A percentile compares a stretch with the other conserved stretches of the same genome.
Conservation (phyloP, 2,888 invertebrate genomes). For the Agriopis leucophaearia region DNA sequence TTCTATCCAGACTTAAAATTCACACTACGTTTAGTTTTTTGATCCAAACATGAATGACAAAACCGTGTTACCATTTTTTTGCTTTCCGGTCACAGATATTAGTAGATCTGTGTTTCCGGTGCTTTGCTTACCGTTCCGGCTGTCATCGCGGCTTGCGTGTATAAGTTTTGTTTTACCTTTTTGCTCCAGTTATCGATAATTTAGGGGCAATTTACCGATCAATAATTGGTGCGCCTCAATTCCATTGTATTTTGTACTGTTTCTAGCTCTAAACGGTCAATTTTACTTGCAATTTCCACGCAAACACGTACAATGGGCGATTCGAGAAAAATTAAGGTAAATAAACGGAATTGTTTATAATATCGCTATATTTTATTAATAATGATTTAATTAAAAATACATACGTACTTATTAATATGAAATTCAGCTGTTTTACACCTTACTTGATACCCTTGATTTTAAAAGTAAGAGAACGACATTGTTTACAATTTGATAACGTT, state of each 20-base stretch:
- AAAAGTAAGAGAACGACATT: constrained; percentile 61
- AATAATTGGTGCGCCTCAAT: background rate
- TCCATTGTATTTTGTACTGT: background rate
- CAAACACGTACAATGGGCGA: constrained; percentile 53
- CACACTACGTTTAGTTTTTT: too few relatives aligned
- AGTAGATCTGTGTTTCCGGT: background rate
- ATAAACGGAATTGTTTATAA: background rate
- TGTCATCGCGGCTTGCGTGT: background rate
- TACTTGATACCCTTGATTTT: background rate
- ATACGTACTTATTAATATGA: background rate
- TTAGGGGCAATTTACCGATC: constrained; percentile 8
- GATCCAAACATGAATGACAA: too few relatives aligned
- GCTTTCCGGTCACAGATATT: too few relatives aligned
- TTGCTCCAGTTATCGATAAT: background rate
- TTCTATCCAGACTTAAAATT: too few relatives aligned
- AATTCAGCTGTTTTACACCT: background rate
- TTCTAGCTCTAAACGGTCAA: background rate
- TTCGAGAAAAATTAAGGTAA: constrained; percentile 64
- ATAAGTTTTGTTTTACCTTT: background rate
- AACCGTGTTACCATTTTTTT: too few relatives aligned
- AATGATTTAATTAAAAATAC: background rate
- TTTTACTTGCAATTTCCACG: background rate
- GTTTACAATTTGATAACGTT: constrained; percentile 73
- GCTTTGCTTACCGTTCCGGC: background rate
- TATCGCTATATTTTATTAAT: background rate